Base-by-base conservation (phyloP, 2,113 vertebrate genomes). In the Chelonoidis abingdonii region DNA sequence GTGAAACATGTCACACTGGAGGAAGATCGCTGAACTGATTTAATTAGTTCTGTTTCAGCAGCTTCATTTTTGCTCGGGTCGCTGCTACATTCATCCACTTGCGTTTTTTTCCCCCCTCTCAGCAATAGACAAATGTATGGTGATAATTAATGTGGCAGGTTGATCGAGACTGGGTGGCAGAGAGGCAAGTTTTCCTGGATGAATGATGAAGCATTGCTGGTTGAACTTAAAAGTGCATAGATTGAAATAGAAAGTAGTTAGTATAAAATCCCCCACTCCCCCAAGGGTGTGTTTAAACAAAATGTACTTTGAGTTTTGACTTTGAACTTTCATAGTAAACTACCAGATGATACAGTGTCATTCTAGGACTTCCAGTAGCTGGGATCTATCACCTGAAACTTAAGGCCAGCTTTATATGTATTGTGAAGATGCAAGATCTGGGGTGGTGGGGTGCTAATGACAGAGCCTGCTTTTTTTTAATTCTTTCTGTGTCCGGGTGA, bases 81-180 rank as follows among this genome's bases (percentile, higher is more conserved):
- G 97, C 80, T 95, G 95, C 91, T 94, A 24, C 13, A 0, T 95
- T 88, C 94, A 80, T 90, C 91, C 93, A 75, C 94, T 95, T 89
- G 86, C 87, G 89, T 94, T 84, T 6, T 41, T 8, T 8, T 79
- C 52, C 76, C 53, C 86, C 17, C 41, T 11, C 76, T 59, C 53
- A 94, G 88, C 92, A 89, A 87, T 59, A 92, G 95, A 85, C 59
- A 95, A 94, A 95, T 83, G 88, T 94, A 89, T 91, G 84, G 83
- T 95, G 97, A 94, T 97, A 96, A 97, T 97, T 97, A 98, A 97
- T 97, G 97, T 97, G 94, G 95, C 93, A 94, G 96, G 87, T 95
- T 97, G 95, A 97, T 97, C 94, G 95, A 97, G 95, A 95, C 92
- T 92, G 94, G 95, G 93, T 92, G 59, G 93, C 86, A 89, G 95